phyloP scores from a whole-genome alignment of 2,888 invertebrate genomes.

The Ophion costatus region DNA sequence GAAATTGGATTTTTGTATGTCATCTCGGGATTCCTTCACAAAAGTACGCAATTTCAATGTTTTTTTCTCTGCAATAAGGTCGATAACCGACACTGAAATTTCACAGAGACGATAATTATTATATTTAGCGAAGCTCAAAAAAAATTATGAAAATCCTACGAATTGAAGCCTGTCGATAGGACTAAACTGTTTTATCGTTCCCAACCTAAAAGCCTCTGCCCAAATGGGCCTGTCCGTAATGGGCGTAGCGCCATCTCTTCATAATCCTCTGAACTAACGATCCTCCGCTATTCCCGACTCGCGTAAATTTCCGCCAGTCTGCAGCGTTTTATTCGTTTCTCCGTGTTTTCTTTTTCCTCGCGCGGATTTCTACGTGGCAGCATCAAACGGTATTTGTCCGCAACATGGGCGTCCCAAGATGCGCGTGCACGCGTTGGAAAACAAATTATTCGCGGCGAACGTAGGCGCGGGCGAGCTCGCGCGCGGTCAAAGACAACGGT shows the following conservation, averaged over 20 bases:
- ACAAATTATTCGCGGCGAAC: slow-evolving; percentile 64
- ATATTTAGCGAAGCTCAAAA: too few species aligned
- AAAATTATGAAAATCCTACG: too few species aligned
- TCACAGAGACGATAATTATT: too few species aligned
- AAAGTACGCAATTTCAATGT: too few species aligned
- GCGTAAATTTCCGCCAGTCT: neutral
- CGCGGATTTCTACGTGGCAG: slow-evolving; percentile 62
- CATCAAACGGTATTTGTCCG: slow-evolving; percentile 65
- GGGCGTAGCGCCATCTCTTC: neutral
- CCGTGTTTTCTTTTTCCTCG: slow-evolving; percentile 22
- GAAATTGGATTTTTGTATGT: too few species aligned
- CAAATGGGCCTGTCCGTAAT: neutral
- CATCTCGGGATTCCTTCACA: too few species aligned
- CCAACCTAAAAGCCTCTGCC: neutral
- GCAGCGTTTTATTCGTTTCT: neutral
- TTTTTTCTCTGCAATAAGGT: too few species aligned
- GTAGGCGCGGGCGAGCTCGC: slow-evolving; percentile 52
- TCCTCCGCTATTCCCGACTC: neutral
- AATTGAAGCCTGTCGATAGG: too few species aligned
- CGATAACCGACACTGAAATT: too few species aligned
- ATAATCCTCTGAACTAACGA: neutral
- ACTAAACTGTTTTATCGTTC: neutral
- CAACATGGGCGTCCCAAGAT: slow-evolving; percentile 61
- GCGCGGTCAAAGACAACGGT: slow-evolving; percentile 53
- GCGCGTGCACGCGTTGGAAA: slow-evolving; percentile 37